Evolutionary conservation across 1,140 invertebrate species (phyloP).

Genomic region (Cryptotermes secundus): DNA sequence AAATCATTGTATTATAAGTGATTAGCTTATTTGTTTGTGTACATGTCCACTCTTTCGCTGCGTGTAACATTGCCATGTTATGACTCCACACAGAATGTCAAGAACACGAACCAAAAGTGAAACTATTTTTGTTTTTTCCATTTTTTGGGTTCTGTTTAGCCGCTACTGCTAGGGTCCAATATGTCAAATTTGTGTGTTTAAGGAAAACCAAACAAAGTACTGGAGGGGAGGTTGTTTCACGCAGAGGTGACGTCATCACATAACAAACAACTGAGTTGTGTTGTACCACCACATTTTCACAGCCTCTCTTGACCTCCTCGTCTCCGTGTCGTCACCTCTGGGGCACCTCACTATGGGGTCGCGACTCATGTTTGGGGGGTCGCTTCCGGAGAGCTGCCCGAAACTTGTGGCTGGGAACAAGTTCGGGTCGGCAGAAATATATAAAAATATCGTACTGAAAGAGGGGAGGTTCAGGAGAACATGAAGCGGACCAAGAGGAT

Average conservation of each 20-base stretch:
- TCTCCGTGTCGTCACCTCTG: neutral
- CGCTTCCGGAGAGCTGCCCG: neutral
- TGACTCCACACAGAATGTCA: constrained; percentile 21
- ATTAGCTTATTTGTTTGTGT: constrained; percentile 36
- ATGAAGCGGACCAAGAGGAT: neutral
- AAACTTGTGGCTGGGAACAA: constrained; percentile 22
- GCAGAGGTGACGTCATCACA: neutral
- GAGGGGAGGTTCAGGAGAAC: constrained; percentile 21
- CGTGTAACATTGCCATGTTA: constrained; percentile 36
- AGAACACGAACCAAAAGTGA: constrained; percentile 23
- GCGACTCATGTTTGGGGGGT: neutral
- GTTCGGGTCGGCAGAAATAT: constrained; percentile 5
- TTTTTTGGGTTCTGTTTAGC: constrained; percentile 30
- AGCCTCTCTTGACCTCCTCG: neutral
- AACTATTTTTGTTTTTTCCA: constrained; percentile 22
- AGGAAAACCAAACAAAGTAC: constrained; percentile 7
- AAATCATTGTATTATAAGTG: constrained; percentile 29
- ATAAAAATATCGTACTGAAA: constrained; percentile 34
- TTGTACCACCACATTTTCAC: neutral
- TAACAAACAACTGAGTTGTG: neutral
- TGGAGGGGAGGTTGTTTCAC: neutral
- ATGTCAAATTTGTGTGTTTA: constrained; percentile 31
- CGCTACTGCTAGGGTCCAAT: constrained; percentile 35
- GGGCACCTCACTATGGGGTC: neutral
- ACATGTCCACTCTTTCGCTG: constrained; percentile 34